Conservation (phyloP, 2,888 invertebrate genomes). For the Thecophora atra region DNA sequence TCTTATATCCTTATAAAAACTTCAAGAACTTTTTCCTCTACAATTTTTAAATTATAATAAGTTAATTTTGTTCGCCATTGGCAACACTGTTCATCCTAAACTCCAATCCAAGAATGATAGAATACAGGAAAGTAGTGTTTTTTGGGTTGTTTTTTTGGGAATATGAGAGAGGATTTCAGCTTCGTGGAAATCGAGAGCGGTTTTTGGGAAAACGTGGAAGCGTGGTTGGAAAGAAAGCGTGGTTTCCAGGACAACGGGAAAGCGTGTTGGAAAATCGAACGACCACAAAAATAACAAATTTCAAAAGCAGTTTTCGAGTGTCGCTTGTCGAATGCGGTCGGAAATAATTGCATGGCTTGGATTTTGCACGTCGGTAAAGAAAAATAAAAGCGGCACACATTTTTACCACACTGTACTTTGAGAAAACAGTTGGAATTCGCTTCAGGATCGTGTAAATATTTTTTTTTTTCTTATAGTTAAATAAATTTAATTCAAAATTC, state of each 20-base stretch:
- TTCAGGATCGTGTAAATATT: slow-evolving; percentile 33
- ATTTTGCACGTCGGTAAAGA: slow-evolving; percentile 31
- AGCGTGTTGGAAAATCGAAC: too few species aligned
- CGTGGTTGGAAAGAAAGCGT: too few species aligned
- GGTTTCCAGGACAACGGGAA: too few species aligned
- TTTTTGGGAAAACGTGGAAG: neutral
- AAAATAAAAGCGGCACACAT: too few species aligned
- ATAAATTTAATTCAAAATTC: slow-evolving; percentile 4
- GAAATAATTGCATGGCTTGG: too few species aligned
- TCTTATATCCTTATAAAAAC: too few species aligned
- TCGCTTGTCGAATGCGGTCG: too few species aligned
- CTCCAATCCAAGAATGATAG: neutral
- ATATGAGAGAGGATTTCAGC: neutral
- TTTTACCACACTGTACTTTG: neutral
- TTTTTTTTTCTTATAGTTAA: neutral
- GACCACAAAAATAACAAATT: too few species aligned
- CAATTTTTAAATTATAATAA: neutral
- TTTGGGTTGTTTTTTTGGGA: neutral
- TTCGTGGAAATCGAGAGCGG: neutral
- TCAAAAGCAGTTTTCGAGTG: too few species aligned
- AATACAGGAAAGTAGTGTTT: neutral
- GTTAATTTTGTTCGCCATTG: too few species aligned
- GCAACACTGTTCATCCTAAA: too few species aligned
- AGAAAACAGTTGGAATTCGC: slow-evolving; percentile 19
- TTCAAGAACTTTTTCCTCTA: neutral